A percentile compares a stretch with the other conserved stretches of the same genome.
Evolutionary conservation across 2,888 invertebrate genomes (phyloP).

Genomic region (Caenorhabditis zanzibari): DNA sequence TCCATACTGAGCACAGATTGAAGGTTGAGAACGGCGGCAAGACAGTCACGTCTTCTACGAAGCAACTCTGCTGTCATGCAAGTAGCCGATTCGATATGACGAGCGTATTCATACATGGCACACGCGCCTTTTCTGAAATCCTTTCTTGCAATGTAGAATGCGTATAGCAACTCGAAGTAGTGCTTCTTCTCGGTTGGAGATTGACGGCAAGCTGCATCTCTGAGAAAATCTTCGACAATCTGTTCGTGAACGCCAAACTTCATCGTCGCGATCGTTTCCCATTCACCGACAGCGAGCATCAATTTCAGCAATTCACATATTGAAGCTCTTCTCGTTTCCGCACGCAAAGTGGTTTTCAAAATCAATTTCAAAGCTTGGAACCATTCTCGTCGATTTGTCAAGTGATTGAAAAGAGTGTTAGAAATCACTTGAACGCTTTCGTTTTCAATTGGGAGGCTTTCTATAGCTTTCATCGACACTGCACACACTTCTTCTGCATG

Average conservation of each 20-base stretch:
- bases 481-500: conserved; percentile 73
- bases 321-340: conserved; percentile 51
- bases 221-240: conserved; percentile 65
- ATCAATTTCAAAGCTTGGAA: conserved; percentile 72
- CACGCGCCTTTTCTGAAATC: conserved; percentile 71
- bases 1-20: conserved; percentile 64
- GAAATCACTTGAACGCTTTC: conserved; percentile 69
- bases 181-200: conserved; percentile 58
- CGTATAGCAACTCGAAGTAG: conserved; percentile 68
- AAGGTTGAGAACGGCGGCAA: conserved; percentile 71
- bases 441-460: conserved; percentile 62
- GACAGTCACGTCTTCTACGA: conserved; percentile 71
- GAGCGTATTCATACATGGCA: conserved; percentile 74
- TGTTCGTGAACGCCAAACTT: conserved; percentile 58
- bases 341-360: conserved; percentile 46
- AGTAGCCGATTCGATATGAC: conserved; percentile 66
- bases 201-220: conserved; percentile 65
- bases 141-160: conserved; percentile 62
- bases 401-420: conserved; percentile 76
- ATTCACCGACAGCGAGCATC: conserved; percentile 56
- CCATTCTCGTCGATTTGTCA: conserved; percentile 69
- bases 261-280: conserved; percentile 67
- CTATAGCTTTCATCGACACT: conserved; percentile 71
- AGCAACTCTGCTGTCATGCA: conserved; percentile 73
- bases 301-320: conserved; percentile 61